A percentile compares a stretch with the other conserved stretches of the same genome.
Evolutionary conservation across 2,113 vertebrate species (phyloP).

Genomic region (Callopanchax toddi): DNA sequence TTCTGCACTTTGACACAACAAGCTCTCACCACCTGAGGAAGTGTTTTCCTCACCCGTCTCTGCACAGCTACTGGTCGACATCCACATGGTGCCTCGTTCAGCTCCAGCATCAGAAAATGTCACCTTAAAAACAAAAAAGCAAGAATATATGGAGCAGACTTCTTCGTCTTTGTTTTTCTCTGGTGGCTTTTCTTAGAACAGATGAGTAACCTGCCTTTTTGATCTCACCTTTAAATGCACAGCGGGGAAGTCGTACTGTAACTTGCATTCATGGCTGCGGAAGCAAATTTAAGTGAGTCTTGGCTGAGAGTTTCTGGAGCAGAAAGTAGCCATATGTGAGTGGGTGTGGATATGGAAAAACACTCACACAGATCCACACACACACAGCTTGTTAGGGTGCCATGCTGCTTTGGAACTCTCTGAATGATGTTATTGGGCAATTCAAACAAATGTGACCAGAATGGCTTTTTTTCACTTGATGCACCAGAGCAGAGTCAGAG

Average conservation of each 20-base stretch:
- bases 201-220: no score
- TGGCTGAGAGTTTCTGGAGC: slow-evolving; percentile 41
- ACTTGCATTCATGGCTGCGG: no score
- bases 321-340: slow-evolving; percentile 65
- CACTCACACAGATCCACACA: slow-evolving; percentile 29
- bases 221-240: background rate
- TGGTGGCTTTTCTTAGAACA: no score
- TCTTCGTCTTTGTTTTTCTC: no score
- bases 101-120: background rate
- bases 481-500: slow-evolving; percentile 34
- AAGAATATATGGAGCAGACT: no score
- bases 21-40: no score
- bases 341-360: slow-evolving; percentile 35
- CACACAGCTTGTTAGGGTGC: slow-evolving; percentile 24
- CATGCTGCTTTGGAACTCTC: slow-evolving; percentile 33
- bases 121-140: no score
- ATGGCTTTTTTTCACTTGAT: slow-evolving; percentile 6
- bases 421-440: slow-evolving; percentile 31
- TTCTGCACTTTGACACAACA: no score
- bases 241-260: background rate
- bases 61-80: background rate
- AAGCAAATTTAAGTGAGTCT: background rate
- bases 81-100: background rate
- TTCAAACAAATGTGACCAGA: slow-evolving; percentile 26
- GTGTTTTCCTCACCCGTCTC: no score